Evolutionary conservation across 2,888 invertebrate species (phyloP).

Genomic region (Parnassius glacialis): DNA sequence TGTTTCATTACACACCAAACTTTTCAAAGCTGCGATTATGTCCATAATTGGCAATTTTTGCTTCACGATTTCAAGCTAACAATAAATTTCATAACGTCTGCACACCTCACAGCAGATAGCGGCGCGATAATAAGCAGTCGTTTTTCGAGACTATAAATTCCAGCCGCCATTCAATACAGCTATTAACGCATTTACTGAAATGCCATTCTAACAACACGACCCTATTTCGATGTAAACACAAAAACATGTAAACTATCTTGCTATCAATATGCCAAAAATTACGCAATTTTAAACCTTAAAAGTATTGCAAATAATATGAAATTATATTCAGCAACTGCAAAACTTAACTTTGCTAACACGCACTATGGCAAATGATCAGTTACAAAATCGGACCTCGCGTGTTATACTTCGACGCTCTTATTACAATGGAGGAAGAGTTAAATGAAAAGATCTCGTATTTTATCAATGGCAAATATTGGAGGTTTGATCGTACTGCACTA

Average conservation of each 20-base stretch:
- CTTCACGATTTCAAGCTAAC: not conserved
- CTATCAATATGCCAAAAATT: not conserved
- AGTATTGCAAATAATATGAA: not conserved
- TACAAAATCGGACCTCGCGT: conserved; percentile 4
- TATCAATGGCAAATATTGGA: not conserved
- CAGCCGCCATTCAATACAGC: conserved; percentile 15
- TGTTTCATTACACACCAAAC: no score
- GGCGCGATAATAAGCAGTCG: conserved; percentile 8
- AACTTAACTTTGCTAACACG: conserved; percentile 13
- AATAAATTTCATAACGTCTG: conserved; percentile 15
- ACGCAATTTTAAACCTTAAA: not conserved
- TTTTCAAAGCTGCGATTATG: no score
- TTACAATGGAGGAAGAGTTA: conserved; percentile 3
- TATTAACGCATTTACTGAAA: conserved; percentile 21
- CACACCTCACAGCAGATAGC: not conserved
- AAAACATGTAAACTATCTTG: not conserved
- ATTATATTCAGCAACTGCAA: conserved; percentile 7
- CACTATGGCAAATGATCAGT: conserved; percentile 1
- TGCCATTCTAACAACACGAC: conserved; percentile 11
- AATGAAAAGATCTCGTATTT: not conserved
- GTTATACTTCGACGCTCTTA: not conserved
- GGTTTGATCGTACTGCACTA: conserved; percentile 8
- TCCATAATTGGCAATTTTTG: no score
- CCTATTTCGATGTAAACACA: conserved; percentile 12
- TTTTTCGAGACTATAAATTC: conserved; percentile 22